Conservation (phyloP, 2,113 vertebrate genomes). For the Bufo bufo region DNA sequence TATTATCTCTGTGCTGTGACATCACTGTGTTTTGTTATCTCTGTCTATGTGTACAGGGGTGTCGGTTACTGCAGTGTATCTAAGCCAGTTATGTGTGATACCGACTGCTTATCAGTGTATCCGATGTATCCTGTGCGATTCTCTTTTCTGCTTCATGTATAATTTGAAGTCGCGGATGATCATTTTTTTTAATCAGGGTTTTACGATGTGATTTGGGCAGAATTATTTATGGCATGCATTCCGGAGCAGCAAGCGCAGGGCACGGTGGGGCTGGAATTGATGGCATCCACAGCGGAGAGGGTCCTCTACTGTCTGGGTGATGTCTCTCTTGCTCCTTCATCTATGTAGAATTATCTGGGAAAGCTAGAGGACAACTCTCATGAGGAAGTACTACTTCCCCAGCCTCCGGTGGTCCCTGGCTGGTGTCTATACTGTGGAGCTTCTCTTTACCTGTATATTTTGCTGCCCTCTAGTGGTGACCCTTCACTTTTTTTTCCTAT, state of each 20-base stretch:
- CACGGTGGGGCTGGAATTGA: not conserved
- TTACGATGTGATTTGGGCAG: not conserved
- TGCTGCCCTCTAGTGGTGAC: conserved; percentile 18
- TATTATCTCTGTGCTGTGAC: not conserved
- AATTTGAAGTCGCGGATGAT: too few species aligned
- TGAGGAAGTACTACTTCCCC: not conserved
- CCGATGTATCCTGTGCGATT: not conserved
- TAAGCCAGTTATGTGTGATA: not conserved
- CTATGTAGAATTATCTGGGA: not conserved
- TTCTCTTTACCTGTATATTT: not conserved
- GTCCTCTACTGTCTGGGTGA: not conserved
- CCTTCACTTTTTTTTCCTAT: not conserved
- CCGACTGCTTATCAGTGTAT: not conserved
- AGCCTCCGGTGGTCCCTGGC: not conserved
- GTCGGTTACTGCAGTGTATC: not conserved
- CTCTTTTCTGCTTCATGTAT: too few species aligned
- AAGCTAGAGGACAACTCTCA: not conserved
- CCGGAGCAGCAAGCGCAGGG: not conserved
- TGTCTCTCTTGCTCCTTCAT: not conserved
- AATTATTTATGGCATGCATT: not conserved
- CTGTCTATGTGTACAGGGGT: too few species aligned
- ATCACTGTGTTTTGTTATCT: not conserved
- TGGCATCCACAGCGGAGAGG: not conserved
- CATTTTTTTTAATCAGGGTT: not conserved
- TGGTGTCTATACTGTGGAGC: too few species aligned